Conservation (phyloP, 2,113 vertebrate species). For the Octodon degus region DNA sequence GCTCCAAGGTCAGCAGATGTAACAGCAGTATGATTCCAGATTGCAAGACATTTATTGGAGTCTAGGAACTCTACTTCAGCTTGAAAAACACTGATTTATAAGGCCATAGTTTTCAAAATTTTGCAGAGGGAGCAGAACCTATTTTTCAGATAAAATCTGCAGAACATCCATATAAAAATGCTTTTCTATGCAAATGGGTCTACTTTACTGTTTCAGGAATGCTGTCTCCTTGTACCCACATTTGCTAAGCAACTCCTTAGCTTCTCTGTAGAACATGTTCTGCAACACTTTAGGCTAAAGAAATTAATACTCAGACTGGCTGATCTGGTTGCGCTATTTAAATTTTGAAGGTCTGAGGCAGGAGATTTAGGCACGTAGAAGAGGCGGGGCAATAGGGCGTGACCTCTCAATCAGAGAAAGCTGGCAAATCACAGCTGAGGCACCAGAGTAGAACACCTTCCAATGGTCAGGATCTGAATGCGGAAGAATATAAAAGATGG, state of each 20-base stretch:
- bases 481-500: not conserved
- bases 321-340: not conserved
- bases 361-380: not conserved
- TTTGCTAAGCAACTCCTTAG: not conserved
- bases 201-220: not conserved
- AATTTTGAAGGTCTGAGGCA: not conserved
- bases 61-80: not conserved
- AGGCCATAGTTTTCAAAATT: not conserved
- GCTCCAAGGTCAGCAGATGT: not conserved
- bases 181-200: not conserved
- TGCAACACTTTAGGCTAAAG: not conserved
- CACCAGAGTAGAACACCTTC: not conserved
- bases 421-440: not conserved
- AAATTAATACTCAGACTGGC: not conserved
- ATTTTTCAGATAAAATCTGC: conserved; percentile 50
- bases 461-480: not conserved
- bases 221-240: not conserved
- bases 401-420: not conserved
- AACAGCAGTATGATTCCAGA: not conserved
- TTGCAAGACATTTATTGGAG: not conserved
- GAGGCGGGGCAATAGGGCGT: not conserved
- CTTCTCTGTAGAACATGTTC: not conserved
- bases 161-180: not conserved
- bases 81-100: conserved; percentile 41
- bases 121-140: not conserved